Percentiles rank a stretch among this genome's conserved stretches.
Conservation (phyloP, 2,113 vertebrate species). For the Daboia siamensis region DNA sequence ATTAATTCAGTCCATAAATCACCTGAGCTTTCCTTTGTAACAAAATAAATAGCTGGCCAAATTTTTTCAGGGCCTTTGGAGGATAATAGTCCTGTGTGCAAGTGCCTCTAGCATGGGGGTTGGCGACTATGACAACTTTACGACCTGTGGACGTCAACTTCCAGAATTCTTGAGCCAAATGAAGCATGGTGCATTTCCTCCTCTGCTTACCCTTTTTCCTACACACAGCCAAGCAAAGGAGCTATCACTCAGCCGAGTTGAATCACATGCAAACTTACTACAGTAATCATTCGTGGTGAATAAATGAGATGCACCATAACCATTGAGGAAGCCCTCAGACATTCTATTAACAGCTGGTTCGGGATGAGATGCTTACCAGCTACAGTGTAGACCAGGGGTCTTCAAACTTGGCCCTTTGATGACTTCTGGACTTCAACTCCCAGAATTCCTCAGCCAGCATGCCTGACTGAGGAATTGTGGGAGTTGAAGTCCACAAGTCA, state of each 20-base stretch:
- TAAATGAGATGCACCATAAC: not conserved
- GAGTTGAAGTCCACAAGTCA: too few species aligned
- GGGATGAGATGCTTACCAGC: not conserved
- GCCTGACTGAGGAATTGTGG: too few species aligned
- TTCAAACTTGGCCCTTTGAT: too few species aligned
- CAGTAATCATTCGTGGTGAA: not conserved
- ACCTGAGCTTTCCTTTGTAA: not conserved
- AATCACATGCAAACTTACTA: not conserved
- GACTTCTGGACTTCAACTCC: too few species aligned
- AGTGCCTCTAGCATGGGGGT: conserved; percentile 32
- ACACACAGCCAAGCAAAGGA: not conserved
- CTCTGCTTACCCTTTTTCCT: not conserved
- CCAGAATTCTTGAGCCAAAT: not conserved
- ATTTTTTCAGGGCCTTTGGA: conserved; percentile 44
- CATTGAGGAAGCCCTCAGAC: not conserved
- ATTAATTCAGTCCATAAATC: conserved; percentile 49
- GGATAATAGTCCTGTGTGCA: conserved; percentile 33
- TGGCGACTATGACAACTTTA: not conserved
- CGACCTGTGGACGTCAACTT: not conserved
- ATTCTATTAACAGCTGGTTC: not conserved
- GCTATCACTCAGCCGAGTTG: not conserved
- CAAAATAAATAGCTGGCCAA: conserved; percentile 23
- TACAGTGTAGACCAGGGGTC: too few species aligned
- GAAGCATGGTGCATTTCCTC: not conserved
- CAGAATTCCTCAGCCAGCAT: too few species aligned